Percentiles rank a stretch among this genome's conserved stretches.
Conservation (phyloP, 2,797 vertebrate genomes). For the Cossypha dichroa region DNA sequence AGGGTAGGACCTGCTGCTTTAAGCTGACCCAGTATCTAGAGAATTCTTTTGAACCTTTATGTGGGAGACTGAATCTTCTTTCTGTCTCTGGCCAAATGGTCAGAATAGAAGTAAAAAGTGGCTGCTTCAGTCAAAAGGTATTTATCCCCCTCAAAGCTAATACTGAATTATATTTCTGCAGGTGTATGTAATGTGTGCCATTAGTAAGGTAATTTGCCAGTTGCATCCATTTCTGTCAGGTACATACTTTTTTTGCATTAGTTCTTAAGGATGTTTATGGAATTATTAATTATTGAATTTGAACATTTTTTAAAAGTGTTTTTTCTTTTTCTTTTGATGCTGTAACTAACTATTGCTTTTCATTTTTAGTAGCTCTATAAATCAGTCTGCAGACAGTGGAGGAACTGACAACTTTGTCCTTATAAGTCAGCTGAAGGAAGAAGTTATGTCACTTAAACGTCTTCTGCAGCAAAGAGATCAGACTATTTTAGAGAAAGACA, state of each 20-base stretch:
- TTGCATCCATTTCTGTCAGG: conserved; percentile 80
- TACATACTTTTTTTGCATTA: conserved; percentile 80
- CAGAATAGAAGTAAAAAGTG: conserved; percentile 68
- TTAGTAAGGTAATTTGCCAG: conserved; percentile 81
- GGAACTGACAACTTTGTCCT: conserved; percentile 99
- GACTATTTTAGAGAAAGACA: conserved; percentile 97
- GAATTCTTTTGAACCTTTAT: conserved; percentile 45
- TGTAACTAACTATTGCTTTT: conserved; percentile 45
- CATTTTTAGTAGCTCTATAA: conserved; percentile 92
- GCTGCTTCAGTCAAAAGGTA: conserved; percentile 71
- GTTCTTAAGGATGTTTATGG: conserved; percentile 76
- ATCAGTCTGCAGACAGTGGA: conserved; percentile 97
- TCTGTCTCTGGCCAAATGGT: conserved; percentile 63
- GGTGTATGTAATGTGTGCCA: conserved; percentile 79
- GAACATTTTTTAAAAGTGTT: neutral
- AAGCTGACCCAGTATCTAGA: conserved; percentile 23
- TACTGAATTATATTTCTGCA: conserved; percentile 80
- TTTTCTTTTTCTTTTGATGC: conserved; percentile 5
- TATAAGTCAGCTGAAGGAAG: conserved; percentile 99
- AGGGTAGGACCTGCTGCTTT: conserved; percentile 46
- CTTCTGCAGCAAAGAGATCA: conserved; percentile 97
- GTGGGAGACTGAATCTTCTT: conserved; percentile 42
- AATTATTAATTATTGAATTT: conserved; percentile 73
- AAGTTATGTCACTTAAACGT: conserved; percentile 98
- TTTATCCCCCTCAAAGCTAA: conserved; percentile 77